A percentile compares a stretch with the other conserved stretches of the same genome.
Evolutionary conservation across 2,888 invertebrate genomes (phyloP).

Genomic region (Axea sp.): DNA sequence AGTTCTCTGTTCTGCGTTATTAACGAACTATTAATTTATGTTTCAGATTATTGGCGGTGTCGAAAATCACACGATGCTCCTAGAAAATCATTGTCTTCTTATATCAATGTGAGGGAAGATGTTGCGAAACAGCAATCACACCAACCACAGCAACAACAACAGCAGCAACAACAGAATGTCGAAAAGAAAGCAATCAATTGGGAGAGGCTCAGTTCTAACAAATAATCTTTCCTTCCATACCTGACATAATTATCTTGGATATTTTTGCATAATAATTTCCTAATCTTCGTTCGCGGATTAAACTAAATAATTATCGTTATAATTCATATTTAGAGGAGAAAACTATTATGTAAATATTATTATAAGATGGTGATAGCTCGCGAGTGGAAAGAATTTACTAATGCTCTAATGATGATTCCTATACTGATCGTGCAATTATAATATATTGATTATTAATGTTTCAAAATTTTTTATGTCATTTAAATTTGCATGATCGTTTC

Average conservation of each 20-base stretch:
- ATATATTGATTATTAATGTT: constrained; percentile 1
- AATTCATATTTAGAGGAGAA: constrained; percentile 10
- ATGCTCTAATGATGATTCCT: constrained; percentile 14
- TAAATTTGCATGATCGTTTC: not conserved
- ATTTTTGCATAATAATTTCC: constrained; percentile 25
- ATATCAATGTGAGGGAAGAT: not conserved
- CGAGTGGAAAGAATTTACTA: constrained; percentile 10
- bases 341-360: constrained; percentile 38
- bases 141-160: constrained; percentile 12
- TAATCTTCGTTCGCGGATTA: constrained; percentile 13
- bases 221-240: constrained; percentile 2
- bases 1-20: too few species aligned
- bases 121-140: too few species aligned
- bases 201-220: constrained; percentile 11
- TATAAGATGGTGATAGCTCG: constrained; percentile 27
- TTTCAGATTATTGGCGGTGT: constrained; percentile 76
- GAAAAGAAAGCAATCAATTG: constrained; percentile 8
- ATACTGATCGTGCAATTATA: constrained; percentile 22
- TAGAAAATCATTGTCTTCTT: constrained; percentile 65
- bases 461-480: not conserved
- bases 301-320: constrained; percentile 10
- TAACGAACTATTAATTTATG: constrained; percentile 24
- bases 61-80: constrained; percentile 71
- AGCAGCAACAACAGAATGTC: constrained; percentile 43
- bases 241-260: constrained; percentile 28